Percentiles rank a stretch among this genome's conserved stretches.
Conservation (phyloP, 2,888 invertebrate species). For the Venusia cambrica region DNA sequence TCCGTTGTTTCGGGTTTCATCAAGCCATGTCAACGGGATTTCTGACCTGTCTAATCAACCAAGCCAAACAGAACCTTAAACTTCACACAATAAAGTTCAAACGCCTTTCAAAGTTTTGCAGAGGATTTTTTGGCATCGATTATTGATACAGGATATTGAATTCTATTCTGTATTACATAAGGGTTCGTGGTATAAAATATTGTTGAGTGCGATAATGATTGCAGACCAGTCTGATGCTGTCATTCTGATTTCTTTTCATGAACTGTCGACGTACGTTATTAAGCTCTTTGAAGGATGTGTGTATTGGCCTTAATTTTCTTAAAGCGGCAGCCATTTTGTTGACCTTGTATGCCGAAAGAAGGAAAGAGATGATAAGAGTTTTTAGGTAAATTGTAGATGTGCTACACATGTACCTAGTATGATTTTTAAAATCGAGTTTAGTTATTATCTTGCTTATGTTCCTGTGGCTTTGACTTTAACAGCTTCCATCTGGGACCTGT, state of each 20-base stretch:
- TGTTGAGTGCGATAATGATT: slow-evolving; percentile 19
- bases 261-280: too few species aligned
- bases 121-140: slow-evolving; percentile 1
- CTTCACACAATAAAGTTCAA: neutral
- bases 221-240: slow-evolving; percentile 20
- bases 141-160: slow-evolving; percentile 6
- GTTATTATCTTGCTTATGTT: too few species aligned
- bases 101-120: neutral
- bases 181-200: slow-evolving; percentile 2
- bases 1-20: slow-evolving; percentile 54
- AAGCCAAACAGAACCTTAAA: slow-evolving; percentile 4
- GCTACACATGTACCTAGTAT: too few species aligned
- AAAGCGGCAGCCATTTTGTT: too few species aligned
- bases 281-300: too few species aligned
- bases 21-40: slow-evolving; percentile 31
- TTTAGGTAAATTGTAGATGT: too few species aligned
- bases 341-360: too few species aligned
- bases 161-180: neutral
- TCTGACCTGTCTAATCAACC: slow-evolving; percentile 1
- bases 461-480: too few species aligned
- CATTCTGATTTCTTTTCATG: slow-evolving; percentile 7
- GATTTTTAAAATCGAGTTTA: too few species aligned
- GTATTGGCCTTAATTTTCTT: too few species aligned
- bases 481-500: too few species aligned
- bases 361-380: too few species aligned